Base-by-base conservation (phyloP, 2,113 vertebrate genomes). In the Engystomops pustulosus region DNA sequence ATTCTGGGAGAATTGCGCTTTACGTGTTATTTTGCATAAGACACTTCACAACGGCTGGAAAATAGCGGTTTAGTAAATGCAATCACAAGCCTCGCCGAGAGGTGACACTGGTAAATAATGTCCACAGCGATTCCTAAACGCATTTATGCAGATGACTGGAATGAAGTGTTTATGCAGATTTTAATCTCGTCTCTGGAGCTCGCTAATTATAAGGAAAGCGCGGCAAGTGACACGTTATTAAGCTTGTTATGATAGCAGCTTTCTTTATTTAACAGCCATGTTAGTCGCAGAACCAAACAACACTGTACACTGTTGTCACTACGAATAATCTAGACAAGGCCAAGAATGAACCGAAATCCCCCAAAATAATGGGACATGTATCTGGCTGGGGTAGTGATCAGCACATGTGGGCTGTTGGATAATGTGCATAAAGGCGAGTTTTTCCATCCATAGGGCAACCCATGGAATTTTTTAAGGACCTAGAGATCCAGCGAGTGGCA, bases 231-330 rank as follows among this genome's bases (percentile, higher is more conserved):
- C 80, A 71, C 68, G 47, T 72, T 82, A 82, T 82, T 82, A 72
- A 55, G 80, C 67, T 58, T 72, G 80, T 82, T 82, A 82, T 82
- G 80, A 71, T 82, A 82, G 65, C 65, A 53, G 79, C 45, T 81
- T 70, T 81, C 79, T 81, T 81, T 69, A 69, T 49, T 81, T 53
- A 69, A 38, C 80, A 60, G 67, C 49, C 67, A 30, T 79, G 55
- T 62, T 79, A 79, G 38, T 20, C 55, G 58, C 12, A 79, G 36
- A 82, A 71, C 60, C 34, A 30, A 72, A 51, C 7, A 55, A 20
- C 32, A 20, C 51, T 34, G 34, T 36, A 55, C 49, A 12, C 9
- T 36, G 8, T 70, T 27, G 53, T 81, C 11, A 41, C 27, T 58
- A 36, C 44, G 68, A 60, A 72, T 44, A 53, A 70, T 69, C 6